Conservation (phyloP, 2,888 invertebrate species). For the Pomacea canaliculata region DNA sequence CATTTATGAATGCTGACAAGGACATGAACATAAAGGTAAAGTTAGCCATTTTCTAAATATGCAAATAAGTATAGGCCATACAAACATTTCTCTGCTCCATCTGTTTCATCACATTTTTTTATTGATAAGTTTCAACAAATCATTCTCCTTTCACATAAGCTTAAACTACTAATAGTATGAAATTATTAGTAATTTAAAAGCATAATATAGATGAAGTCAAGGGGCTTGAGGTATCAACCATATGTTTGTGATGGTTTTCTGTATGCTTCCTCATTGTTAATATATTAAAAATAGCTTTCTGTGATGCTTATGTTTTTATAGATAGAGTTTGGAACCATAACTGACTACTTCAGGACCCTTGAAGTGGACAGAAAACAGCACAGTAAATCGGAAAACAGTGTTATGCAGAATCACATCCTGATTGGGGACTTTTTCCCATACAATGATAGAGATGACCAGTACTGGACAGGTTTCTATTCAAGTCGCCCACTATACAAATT, state of each 20-base stretch:
- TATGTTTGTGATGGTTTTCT: no score
- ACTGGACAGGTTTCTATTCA: constrained; percentile 70
- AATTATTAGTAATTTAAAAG: no score
- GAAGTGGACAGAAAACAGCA: constrained; percentile 28
- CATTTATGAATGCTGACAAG: constrained; percentile 63
- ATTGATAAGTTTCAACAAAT: no score
- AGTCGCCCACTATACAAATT: constrained; percentile 66
- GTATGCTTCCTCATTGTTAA: no score
- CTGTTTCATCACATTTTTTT: no score
- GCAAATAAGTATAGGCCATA: no score
- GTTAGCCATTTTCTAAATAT: no score
- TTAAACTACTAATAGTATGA: background rate
- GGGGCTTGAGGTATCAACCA: no score
- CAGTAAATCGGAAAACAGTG: background rate
- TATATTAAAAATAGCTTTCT: no score
- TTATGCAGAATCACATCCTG: constrained; percentile 47
- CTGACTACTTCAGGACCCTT: constrained; percentile 64
- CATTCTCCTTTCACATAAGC: no score
- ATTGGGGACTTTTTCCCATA: constrained; percentile 69
- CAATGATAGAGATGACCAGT: constrained; percentile 68
- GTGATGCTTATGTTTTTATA: constrained; percentile 27
- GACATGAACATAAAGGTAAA: constrained; percentile 63
- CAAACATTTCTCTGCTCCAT: no score
- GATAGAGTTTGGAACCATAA: constrained; percentile 67
- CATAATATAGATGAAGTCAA: no score